These are phyloP conservation scores for Ricordea florida DNA, from an alignment of 92 coral and sea anemone species.

Conservation along the genomic window DNA sequence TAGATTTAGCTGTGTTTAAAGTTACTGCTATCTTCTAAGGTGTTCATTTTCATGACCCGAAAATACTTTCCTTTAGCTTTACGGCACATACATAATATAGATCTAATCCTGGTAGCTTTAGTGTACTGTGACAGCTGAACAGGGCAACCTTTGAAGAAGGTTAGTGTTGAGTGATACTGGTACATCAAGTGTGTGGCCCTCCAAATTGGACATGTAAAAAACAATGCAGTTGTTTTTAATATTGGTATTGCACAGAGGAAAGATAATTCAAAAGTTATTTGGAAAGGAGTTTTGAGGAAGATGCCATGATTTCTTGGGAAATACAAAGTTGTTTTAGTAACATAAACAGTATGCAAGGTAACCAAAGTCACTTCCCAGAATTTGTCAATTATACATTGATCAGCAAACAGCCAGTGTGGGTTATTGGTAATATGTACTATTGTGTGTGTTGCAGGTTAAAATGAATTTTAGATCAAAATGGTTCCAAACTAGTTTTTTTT, in stretches of 20 bases:
- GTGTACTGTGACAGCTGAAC: too few species aligned
- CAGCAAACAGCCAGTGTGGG: neutral
- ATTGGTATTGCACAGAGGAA: neutral
- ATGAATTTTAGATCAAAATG: too few species aligned
- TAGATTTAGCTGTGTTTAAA: too few species aligned
- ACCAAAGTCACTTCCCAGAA: slow-evolving; percentile 3
- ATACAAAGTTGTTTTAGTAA: neutral
- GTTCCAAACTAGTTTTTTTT: too few species aligned
- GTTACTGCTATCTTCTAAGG: too few species aligned
- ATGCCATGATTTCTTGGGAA: neutral
- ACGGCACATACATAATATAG: too few species aligned
- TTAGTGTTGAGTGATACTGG: neutral
- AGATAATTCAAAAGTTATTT: neutral
- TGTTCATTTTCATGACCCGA: too few species aligned
- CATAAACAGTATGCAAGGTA: too few species aligned
- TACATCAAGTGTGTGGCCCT: neutral
- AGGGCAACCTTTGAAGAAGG: too few species aligned
- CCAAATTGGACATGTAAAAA: neutral
- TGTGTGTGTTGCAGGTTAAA: neutral
- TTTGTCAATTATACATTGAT: neutral
- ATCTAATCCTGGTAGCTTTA: too few species aligned
- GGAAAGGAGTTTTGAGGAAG: neutral
- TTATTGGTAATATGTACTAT: neutral
- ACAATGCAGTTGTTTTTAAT: neutral
- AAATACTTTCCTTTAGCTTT: too few species aligned